Evolutionary conservation across 1,140 invertebrate species (phyloP).

Genomic region (Oreohelix idahoensis): DNA sequence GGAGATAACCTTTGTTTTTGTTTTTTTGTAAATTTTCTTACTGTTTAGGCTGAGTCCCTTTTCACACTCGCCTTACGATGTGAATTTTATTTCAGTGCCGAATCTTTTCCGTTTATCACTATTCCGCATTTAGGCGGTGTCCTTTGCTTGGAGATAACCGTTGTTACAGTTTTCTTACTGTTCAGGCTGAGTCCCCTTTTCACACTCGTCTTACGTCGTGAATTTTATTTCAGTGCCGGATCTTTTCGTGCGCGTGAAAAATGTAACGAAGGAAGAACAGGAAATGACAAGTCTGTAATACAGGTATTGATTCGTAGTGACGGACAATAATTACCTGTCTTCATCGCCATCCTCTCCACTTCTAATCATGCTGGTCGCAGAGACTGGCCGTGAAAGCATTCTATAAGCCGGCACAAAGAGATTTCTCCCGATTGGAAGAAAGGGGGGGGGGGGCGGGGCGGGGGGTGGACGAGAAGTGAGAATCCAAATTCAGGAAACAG

Average conservation of each 20-base stretch:
- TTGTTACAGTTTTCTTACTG: too few species aligned
- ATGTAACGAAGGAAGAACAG: not conserved
- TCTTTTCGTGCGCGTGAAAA: not conserved
- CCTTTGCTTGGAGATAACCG: too few species aligned
- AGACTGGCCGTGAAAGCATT: not conserved
- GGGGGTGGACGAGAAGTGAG: too few species aligned
- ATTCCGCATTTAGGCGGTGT: too few species aligned
- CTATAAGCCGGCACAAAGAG: not conserved
- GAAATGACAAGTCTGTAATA: not conserved
- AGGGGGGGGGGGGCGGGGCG: too few species aligned
- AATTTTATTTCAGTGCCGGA: not conserved
- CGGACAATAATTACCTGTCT: slow-evolving; percentile 9
- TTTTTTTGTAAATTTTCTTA: too few species aligned
- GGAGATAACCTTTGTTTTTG: too few species aligned
- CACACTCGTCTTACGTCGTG: not conserved
- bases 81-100: too few species aligned
- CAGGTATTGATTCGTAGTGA: not conserved
- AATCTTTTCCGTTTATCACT: not conserved
- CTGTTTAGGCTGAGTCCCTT: too few species aligned
- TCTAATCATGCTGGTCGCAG: slow-evolving; percentile 4
- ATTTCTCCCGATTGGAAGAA: not conserved
- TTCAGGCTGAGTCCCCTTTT: too few species aligned
- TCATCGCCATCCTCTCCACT: not conserved
- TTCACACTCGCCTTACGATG: too few species aligned
- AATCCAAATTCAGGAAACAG: not conserved